Evolutionary conservation across 2,888 invertebrate genomes (phyloP), one percentile per base, ranked within the genome.

Genomic region (Chirona hameri): DNA sequence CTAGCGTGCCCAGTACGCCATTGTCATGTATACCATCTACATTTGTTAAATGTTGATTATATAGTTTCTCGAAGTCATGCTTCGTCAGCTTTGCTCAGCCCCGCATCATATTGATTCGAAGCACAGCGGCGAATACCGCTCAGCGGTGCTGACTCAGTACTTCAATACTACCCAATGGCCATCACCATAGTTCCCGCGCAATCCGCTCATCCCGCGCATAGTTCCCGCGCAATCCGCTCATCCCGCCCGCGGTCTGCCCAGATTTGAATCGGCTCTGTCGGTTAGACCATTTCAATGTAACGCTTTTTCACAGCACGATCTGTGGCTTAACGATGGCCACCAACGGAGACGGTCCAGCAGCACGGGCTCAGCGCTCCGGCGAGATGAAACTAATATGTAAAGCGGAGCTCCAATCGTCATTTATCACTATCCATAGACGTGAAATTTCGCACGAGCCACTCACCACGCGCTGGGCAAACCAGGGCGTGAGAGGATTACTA

Each of bases 301-400:
- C 65, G 65, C 65, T 65, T 65, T 65, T 65, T n/a, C 65, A n/a
- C 65, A 65, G 65, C 65, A 65, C 65, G 65, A 65, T 27, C n/a
- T n/a, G n/a, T 24, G 12, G 65, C 65, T 27, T 65, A 65, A 65
- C 65, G 65, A 65, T 65, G 65, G 27, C 65, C 65, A 65, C 65
- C 65, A 65, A 27, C n/a, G 65, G 65, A n/a, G 65, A 27, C 27
- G 27, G 24, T 9, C 65, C 65, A 65, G 27, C 27, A 65, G 12
- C n/a, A 65, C n/a, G 65, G n/a, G 65, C 65, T n/a, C 18, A 57
- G n/a, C 65, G 65, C n/a, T 10, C 65, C 10, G 65, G 10, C n/a
- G 65, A n/a, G 65, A 65, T n/a, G 65, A 65, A 27, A 65, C 57
- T 24, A 57, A 57, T 57, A 57, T 57, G 57, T 57, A 57, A 57